These are phyloP conservation scores for Neomorphus geoffroyi DNA, from an alignment of 2,797 vertebrate species.

Conservation along the genomic window DNA sequence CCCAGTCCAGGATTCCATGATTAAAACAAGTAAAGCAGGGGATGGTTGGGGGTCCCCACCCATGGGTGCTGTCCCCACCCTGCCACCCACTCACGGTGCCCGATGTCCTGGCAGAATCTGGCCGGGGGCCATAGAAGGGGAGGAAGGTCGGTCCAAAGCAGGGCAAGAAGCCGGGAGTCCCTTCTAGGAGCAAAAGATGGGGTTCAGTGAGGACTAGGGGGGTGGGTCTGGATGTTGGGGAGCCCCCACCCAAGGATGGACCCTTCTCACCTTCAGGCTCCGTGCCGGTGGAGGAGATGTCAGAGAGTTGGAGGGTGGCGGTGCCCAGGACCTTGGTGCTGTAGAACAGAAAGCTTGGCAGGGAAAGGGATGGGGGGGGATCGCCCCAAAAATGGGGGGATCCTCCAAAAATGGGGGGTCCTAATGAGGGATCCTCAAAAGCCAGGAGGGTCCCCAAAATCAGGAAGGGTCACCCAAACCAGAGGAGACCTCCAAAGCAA, in stretches of 20 bases:
- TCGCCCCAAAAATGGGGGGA: background rate
- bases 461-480: fast-evolving
- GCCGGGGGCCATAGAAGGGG: conserved; percentile 42
- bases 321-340: conserved; percentile 32
- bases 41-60: background rate
- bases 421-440: background rate
- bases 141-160: conserved; percentile 76
- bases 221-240: background rate
- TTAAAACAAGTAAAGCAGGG: too few relatives aligned
- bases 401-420: background rate
- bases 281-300: conserved; percentile 39
- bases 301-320: conserved; percentile 51
- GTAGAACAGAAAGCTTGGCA: background rate
- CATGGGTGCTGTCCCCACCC: background rate
- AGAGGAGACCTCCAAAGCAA: background rate
- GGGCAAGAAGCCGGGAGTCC: conserved; percentile 60
- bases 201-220: background rate
- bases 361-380: too few relatives aligned
- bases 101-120: fast-evolving
- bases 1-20: too few relatives aligned
- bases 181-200: conserved; percentile 24
- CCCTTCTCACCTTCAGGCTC: conserved; percentile 59
- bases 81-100: background rate
- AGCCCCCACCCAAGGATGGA: background rate
- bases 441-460: too few relatives aligned